Conservation (phyloP, 2,797 vertebrate species). For the Morelia viridis region DNA sequence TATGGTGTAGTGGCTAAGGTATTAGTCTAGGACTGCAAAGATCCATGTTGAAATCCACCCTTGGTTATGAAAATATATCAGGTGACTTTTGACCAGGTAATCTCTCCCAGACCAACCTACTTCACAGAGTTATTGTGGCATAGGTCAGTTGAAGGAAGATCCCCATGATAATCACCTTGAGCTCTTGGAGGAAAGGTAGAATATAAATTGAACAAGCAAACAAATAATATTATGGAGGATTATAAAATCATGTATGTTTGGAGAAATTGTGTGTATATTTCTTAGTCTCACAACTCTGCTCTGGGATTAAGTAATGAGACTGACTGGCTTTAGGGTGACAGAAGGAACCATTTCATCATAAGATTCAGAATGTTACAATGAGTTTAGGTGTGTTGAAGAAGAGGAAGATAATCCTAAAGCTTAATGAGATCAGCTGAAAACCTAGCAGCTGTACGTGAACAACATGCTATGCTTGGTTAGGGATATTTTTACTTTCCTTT, state of each 20-base stretch:
- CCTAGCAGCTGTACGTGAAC: background rate
- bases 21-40: background rate
- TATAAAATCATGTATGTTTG: background rate
- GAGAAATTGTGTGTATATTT: background rate
- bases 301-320: background rate
- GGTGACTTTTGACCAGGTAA: background rate
- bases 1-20: background rate
- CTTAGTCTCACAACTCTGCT: background rate
- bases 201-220: background rate
- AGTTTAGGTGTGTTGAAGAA: background rate
- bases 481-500: background rate
- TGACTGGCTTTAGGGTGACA: background rate
- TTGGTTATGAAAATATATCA: background rate
- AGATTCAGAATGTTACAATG: background rate
- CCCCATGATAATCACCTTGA: background rate
- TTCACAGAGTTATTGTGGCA: background rate
- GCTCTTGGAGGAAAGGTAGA: background rate
- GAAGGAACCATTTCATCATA: background rate
- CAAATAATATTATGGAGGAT: background rate
- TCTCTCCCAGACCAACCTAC: background rate
- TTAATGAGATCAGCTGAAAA: background rate
- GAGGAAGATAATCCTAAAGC: background rate
- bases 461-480: background rate
- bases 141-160: background rate
- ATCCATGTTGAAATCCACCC: background rate